A percentile compares a stretch with the other conserved stretches of the same genome.
These are phyloP conservation scores for Myotis brandtii DNA, from an alignment of 2,113 vertebrate species.

Conservation along the genomic window DNA sequence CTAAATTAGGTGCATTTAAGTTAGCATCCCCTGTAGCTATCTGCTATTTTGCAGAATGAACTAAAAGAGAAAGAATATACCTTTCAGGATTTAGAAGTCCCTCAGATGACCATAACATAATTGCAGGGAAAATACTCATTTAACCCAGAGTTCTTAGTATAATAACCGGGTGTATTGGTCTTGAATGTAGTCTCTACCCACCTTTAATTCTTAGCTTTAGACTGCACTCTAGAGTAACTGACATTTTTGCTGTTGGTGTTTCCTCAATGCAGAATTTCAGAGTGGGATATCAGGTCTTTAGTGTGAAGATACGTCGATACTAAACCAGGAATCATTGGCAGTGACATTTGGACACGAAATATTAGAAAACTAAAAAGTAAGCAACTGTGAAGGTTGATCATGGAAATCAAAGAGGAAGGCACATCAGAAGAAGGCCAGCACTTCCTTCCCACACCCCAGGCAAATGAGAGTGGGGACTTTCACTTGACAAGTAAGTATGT, in stretches of 20 bases:
- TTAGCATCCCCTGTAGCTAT: slow-evolving; percentile 63
- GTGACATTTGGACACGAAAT: slow-evolving; percentile 66
- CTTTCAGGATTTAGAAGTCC: slow-evolving; percentile 72
- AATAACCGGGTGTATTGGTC: background rate
- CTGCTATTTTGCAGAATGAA: slow-evolving; percentile 65
- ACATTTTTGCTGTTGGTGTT: slow-evolving; percentile 71
- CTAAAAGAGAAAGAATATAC: slow-evolving; percentile 40
- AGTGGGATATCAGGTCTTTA: slow-evolving; percentile 72
- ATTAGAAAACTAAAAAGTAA: slow-evolving; percentile 77
- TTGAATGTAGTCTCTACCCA: background rate
- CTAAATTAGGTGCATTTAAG: slow-evolving; percentile 69
- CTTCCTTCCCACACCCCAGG: slow-evolving; percentile 83
- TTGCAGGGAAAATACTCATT: slow-evolving; percentile 76
- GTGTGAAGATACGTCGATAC: slow-evolving; percentile 73
- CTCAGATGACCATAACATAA: slow-evolving; percentile 74
- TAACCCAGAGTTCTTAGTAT: slow-evolving; percentile 71
- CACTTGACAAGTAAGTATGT: slow-evolving; percentile 86
- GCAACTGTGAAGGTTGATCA: slow-evolving; percentile 77
- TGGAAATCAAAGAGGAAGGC: slow-evolving; percentile 90
- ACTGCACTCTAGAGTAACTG: slow-evolving; percentile 60
- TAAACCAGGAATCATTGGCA: slow-evolving; percentile 70
- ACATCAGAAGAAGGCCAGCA: slow-evolving; percentile 84
- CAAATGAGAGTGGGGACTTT: slow-evolving; percentile 75
- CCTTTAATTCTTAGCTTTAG: slow-evolving; percentile 39
- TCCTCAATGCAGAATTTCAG: slow-evolving; percentile 84